phyloP scores from a whole-genome alignment of 2,888 invertebrate species.

The Drosophila atroscutellata region DNA sequence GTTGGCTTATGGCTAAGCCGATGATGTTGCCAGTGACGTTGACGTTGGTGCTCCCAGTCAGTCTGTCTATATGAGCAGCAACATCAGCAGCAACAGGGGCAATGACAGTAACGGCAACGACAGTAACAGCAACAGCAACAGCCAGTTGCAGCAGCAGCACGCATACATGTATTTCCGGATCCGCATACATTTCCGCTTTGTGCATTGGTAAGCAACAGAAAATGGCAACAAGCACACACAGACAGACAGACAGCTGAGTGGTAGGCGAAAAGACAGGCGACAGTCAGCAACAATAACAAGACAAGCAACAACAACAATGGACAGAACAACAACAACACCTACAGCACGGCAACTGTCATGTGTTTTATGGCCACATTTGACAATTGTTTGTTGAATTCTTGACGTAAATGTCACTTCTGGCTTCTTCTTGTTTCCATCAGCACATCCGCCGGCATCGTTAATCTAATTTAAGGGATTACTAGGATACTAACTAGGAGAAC shows the following conservation, averaged over 20 bases:
- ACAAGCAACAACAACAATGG: constrained; percentile 2
- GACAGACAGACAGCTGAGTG: constrained; percentile 28
- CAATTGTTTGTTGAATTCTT: constrained; percentile 82
- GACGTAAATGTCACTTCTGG: constrained; percentile 68
- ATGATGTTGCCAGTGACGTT: constrained; percentile 26
- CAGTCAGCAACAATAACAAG: constrained; percentile 34
- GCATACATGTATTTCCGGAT: constrained; percentile 78
- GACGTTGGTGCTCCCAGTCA: constrained; percentile 22
- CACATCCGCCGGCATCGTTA: constrained; percentile 56
- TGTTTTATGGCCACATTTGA: constrained; percentile 81
- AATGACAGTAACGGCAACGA: constrained; percentile 43
- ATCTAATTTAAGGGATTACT: constrained; percentile 63
- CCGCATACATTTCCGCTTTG: constrained; percentile 79
- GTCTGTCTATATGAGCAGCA: constrained; percentile 9
- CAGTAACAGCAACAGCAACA: constrained; percentile 37
- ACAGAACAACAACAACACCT: not conserved
- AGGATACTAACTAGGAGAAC: constrained; percentile 27
- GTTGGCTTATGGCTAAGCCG: constrained; percentile 72
- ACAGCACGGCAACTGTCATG: constrained; percentile 65
- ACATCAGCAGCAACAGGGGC: constrained; percentile 27
- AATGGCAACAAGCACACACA: constrained; percentile 38
- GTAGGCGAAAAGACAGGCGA: constrained; percentile 47
- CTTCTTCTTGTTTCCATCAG: constrained; percentile 28
- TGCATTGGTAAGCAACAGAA: constrained; percentile 73
- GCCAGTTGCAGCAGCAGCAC: constrained; percentile 61